Evolutionary conservation across 2,113 vertebrate genomes (phyloP).

Genomic region (Nibea albiflora): DNA sequence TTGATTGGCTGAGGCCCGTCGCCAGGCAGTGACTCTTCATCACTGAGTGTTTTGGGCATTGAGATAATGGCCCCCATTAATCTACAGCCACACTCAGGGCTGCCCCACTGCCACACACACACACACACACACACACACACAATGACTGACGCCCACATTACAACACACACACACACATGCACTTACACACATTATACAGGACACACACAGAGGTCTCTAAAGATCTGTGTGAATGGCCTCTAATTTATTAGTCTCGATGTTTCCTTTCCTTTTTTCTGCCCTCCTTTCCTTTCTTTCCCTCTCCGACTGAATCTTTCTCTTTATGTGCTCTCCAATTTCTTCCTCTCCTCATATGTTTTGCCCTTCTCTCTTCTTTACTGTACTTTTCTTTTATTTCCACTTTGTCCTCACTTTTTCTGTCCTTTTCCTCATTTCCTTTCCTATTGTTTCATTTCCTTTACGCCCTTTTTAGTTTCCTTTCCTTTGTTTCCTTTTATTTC

Average conservation of each 20-base stretch:
- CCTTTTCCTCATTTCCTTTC: not conserved
- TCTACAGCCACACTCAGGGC: conserved; percentile 74
- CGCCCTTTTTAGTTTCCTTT: not conserved
- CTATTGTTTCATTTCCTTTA: not conserved
- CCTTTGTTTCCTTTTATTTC: not conserved
- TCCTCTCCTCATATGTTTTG: not conserved
- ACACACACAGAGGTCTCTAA: conserved; percentile 48
- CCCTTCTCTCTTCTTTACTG: not conserved
- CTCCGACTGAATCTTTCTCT: not conserved
- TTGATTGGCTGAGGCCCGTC: conserved; percentile 77
- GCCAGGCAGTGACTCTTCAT: conserved; percentile 81
- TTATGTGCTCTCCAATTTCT: not conserved
- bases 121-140: conserved; percentile 38
- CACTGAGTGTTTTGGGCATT: conserved; percentile 84
- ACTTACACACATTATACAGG: conserved; percentile 27
- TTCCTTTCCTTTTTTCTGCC: conserved; percentile 16
- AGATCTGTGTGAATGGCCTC: conserved; percentile 44
- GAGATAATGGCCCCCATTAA: conserved; percentile 83
- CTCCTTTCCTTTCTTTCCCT: not conserved
- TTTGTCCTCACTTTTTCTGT: not conserved
- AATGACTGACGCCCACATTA: conserved; percentile 33
- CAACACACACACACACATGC: conserved; percentile 14
- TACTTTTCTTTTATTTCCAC: not conserved
- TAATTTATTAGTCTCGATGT: conserved; percentile 47
- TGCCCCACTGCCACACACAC: conserved; percentile 50